Evolutionary conservation across 35 echinoderm and acorn worm species (phyloP), one percentile per base, ranked within the genome.

Genomic region (Anneissia japonica): DNA sequence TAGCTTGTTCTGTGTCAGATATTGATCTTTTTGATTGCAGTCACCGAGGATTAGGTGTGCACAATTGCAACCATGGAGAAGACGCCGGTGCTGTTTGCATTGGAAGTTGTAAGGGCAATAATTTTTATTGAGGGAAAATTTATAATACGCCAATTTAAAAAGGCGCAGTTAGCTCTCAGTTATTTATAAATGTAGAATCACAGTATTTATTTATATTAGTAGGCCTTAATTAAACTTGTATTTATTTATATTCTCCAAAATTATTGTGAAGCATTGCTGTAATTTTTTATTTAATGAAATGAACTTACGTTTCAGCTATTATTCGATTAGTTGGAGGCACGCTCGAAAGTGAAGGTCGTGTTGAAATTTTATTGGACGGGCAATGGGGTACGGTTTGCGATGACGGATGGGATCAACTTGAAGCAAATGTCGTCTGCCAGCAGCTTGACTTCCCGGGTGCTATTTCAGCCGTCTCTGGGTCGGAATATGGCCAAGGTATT

Each of bases 1-100:
- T 91, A 4, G 30, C 2, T 86, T 91, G 89, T 39, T 29, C 30
- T 81, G 89, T 84, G 30, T 37, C 37, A 32, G 89, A 91, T 29
- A 28, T 23, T 37, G 30, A 29, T 37, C 32, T 91, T 23, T 17
- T 23, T 46, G 32, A 85, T 2, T 86, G 89, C 38, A 35, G 36
- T 39, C 38, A 41, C 31, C 3, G 0, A 21, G 76, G 11, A 43
- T 34, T 38, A 37, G 77, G 51, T n/a, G 3, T 21, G 23, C 43
- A 83, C 37, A 51, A 84, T 35, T 90, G 88, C 73, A 38, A 36
- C 35, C 89, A 91, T 30, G 31, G 74, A 4, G 83, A 86, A 76
- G 89, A 91, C 36, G 89, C 84, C 0, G 89, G 89, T 4, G 89
- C 51, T 19, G 51, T 64, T 64, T 64, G 51, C 51, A 64, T 23